These are phyloP conservation scores for Crocodylus rhombifer DNA, from an alignment of 2,797 vertebrate species.

Conservation along the genomic window DNA sequence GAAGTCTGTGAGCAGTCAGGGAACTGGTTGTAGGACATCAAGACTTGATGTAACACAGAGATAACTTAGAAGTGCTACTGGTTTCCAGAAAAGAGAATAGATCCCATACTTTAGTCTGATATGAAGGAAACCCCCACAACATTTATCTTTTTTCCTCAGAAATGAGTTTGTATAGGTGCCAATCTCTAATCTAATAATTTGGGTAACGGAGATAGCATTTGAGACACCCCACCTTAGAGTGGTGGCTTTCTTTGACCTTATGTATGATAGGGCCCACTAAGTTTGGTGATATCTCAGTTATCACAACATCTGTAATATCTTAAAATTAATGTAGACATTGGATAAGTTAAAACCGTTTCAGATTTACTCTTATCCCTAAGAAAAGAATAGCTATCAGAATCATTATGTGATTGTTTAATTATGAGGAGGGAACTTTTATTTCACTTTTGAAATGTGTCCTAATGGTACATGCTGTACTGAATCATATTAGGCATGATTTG, in stretches of 20 bases:
- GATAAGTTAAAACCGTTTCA: not conserved
- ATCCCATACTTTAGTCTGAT: not conserved
- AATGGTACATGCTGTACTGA: not conserved
- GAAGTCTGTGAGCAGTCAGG: not conserved
- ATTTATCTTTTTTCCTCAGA: not conserved
- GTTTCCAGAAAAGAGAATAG: not conserved
- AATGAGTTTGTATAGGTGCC: not conserved
- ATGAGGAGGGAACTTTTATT: not conserved
- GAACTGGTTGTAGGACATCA: not conserved
- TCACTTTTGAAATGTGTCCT: fast-evolving
- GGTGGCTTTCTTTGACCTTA: not conserved
- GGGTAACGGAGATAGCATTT: not conserved
- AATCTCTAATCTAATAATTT: not conserved
- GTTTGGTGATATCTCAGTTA: not conserved
- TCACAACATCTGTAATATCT: not conserved
- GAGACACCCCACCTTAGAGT: fast-evolving
- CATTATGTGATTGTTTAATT: not conserved
- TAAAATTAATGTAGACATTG: not conserved
- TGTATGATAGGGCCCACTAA: not conserved
- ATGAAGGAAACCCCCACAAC: not conserved
- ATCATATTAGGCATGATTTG: not conserved
- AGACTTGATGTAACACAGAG: not conserved
- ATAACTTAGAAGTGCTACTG: not conserved
- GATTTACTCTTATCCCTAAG: not conserved
- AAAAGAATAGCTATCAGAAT: not conserved